Evolutionary conservation across 2,797 vertebrate species (phyloP).

Genomic region (Eptatretus atami): DNA sequence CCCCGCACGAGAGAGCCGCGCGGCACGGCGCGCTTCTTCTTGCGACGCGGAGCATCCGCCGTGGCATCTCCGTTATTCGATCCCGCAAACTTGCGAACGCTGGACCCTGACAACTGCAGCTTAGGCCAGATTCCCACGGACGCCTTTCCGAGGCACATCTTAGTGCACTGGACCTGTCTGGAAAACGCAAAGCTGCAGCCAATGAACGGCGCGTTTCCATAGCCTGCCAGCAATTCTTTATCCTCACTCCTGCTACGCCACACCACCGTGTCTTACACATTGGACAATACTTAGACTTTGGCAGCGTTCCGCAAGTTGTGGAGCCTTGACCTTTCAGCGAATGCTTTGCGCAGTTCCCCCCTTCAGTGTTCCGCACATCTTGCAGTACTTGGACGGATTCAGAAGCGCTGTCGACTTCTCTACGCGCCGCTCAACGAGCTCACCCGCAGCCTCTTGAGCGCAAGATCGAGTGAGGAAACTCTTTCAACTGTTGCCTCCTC

Average conservation of each 20-base stretch:
- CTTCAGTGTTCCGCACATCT: background rate
- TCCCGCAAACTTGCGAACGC: background rate
- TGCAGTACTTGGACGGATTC: background rate
- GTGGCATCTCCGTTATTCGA: background rate
- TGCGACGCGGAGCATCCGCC: background rate
- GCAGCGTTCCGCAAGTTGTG: constrained; percentile 1
- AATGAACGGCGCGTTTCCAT: background rate
- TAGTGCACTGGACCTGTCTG: background rate
- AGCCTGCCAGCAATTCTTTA: background rate
- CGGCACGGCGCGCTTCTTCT: background rate
- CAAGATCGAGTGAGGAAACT: background rate
- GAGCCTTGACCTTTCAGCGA: background rate
- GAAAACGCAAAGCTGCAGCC: background rate
- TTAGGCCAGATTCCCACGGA: background rate
- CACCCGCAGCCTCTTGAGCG: background rate
- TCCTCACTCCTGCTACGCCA: background rate
- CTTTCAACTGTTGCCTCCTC: constrained; percentile 1
- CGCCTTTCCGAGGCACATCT: background rate
- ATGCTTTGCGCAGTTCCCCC: background rate
- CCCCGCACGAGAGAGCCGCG: background rate
- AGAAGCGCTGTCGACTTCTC: background rate
- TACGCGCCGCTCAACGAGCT: background rate
- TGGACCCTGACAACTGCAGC: background rate
- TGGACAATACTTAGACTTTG: background rate
- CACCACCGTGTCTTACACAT: background rate